These are phyloP conservation scores for Tholera decimalis DNA, from an alignment of 2,888 invertebrate species.

Conservation along the genomic window DNA sequence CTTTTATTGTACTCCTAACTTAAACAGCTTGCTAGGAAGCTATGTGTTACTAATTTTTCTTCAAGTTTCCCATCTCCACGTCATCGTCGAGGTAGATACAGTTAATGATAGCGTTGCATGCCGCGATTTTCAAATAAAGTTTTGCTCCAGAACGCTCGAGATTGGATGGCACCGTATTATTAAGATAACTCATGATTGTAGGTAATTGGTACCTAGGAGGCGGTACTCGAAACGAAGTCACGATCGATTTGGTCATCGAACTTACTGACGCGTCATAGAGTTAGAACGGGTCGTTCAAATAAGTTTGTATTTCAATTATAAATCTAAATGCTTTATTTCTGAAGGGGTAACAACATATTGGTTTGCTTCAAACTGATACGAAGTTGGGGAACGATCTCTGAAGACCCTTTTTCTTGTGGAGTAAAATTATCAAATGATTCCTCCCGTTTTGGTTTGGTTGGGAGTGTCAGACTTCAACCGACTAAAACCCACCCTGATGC, in stretches of 20 bases:
- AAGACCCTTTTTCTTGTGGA: too few relatives aligned
- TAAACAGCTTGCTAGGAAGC: slow-evolving; percentile 12
- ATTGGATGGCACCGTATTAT: slow-evolving; percentile 48
- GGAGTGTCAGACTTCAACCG: too few relatives aligned
- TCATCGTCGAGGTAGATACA: slow-evolving; percentile 17
- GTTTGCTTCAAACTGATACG: neutral
- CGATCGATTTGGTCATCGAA: slow-evolving; percentile 59
- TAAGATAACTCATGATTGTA: slow-evolving; percentile 53
- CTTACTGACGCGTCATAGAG: slow-evolving; percentile 19
- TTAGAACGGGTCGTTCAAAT: neutral
- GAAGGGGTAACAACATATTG: neutral
- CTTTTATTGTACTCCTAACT: neutral
- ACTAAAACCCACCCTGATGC: too few relatives aligned
- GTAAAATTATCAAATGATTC: too few relatives aligned
- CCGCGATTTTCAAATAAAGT: slow-evolving; percentile 35
- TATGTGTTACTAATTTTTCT: slow-evolving; percentile 10
- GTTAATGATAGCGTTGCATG: slow-evolving; percentile 53
- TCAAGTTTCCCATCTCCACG: slow-evolving; percentile 2
- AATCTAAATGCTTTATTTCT: neutral
- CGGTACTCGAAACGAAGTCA: slow-evolving; percentile 50
- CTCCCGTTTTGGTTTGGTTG: too few relatives aligned
- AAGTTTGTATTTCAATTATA: neutral
- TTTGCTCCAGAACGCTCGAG: slow-evolving; percentile 43
- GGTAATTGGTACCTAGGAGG: slow-evolving; percentile 48
- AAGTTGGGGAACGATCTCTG: too few relatives aligned